Evolutionary conservation across 2,888 invertebrate species (phyloP), one percentile per base, ranked within the genome.

Genomic region (Lithophane ornitopus): DNA sequence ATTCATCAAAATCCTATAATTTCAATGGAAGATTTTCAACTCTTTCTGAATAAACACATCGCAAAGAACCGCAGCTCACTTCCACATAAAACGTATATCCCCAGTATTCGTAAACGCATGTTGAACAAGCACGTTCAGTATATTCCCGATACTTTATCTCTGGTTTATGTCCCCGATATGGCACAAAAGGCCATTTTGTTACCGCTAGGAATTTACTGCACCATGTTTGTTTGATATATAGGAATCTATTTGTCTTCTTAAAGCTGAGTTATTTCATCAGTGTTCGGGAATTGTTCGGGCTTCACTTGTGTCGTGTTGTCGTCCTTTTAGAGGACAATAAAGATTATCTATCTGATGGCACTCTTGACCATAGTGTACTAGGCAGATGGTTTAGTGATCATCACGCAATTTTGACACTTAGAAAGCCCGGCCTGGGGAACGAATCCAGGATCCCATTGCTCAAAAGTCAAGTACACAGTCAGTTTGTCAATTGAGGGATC

Each of bases 191-290:
- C 61, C 46, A 74, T 68, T 82, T 73, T 58, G 56, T 81, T 66
- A 78, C 82, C 59, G 83, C 83, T 71, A 81, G 69, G 65, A 78
- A 81, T 73, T 58, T 58, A 78, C 72, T 67, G 66, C 61, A 22
- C 39, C 63, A 39, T 58, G 26, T 65, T 67, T 41, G 70, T 63
- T 76, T 58, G 52, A 78, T 83, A 62, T 46, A 59, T 26, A 70
- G 63, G 66, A 73, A 78, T 66, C 72, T 70, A 82, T 78, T 78
- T 78, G 83, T 81, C 66, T 74, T 41, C 49, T 39, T 67, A 34
- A 16, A 19, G 16, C 34, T 63, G 56, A 68, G 52, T 61, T 70
- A 72, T 72, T 72, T 80, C 0, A 63, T 11, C 34, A 52, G 28
- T 19, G 52, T 34, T 11, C 9, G 26, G 49, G 16, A 52, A 26